A percentile compares a stretch with the other conserved stretches of the same genome.
phyloP scores from a whole-genome alignment of 2,797 vertebrate species.

The Aldrovandia affinis region DNA sequence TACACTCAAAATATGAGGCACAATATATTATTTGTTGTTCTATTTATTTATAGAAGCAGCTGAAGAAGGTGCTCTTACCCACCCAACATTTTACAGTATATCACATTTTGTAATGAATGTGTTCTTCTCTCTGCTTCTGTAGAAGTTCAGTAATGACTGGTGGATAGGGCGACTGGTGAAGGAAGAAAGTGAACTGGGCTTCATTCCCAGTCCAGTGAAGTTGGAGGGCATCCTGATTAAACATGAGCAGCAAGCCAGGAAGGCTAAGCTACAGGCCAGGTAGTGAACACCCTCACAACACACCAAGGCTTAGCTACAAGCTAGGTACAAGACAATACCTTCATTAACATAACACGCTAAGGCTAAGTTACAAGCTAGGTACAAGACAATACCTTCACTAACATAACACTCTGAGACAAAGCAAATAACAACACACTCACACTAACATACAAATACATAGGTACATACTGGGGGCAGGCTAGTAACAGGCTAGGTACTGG shows the following conservation, averaged over 20 bases:
- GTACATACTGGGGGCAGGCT: no score
- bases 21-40: not conserved
- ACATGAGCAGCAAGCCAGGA: conserved; percentile 95
- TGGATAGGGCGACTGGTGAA: conserved; percentile 97
- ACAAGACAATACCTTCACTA: no score
- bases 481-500: no score
- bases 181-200: conserved; percentile 96
- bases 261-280: conserved; percentile 88
- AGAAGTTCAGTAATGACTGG: conserved; percentile 99
- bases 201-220: conserved; percentile 97
- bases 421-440: no score
- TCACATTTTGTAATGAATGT: not conserved
- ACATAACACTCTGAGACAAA: no score
- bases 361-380: not conserved
- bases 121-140: not conserved
- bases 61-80: no score
- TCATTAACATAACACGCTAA: not conserved
- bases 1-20: no score
- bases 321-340: not conserved
- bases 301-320: not conserved
- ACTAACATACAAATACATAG: no score
- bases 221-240: conserved; percentile 96
- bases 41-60: no score
- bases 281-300: conserved; percentile 39
- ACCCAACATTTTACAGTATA: no score